Percentiles rank a stretch among this genome's conserved stretches.
phyloP scores from a whole-genome alignment of 2,113 vertebrate species.

The Poeciliopsis prolifica region DNA sequence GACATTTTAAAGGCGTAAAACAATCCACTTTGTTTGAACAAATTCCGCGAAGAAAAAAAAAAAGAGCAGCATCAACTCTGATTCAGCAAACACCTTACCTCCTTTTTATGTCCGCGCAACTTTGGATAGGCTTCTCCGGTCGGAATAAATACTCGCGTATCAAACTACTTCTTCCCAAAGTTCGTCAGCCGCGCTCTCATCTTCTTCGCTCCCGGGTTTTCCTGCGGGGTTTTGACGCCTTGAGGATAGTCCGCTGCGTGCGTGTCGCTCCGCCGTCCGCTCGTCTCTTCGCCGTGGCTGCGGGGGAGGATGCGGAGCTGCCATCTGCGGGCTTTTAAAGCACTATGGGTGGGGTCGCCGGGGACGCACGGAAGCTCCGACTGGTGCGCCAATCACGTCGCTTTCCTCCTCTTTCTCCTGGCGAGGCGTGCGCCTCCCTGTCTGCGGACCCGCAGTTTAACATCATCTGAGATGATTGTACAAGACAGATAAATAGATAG shows the following conservation, averaged over 20 bases:
- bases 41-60: neutral
- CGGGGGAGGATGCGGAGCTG: conserved; percentile 77
- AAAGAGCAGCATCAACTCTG: neutral
- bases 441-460: conserved; percentile 5
- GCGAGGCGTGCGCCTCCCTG: neutral
- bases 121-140: neutral
- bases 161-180: neutral
- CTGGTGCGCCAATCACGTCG: conserved; percentile 86
- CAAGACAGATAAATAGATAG: neutral
- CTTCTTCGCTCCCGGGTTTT: neutral
- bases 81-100: neutral
- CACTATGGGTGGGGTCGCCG: conserved; percentile 81
- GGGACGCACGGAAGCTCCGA: conserved; percentile 80
- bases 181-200: neutral
- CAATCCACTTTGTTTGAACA: neutral
- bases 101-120: neutral
- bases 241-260: conserved; percentile 20
- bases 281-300: conserved; percentile 31
- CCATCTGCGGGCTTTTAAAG: conserved; percentile 94
- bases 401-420: conserved; percentile 1
- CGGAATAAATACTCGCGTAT: neutral
- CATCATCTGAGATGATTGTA: neutral
- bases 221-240: conserved; percentile 16
- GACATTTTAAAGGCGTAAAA: neutral
- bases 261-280: conserved; percentile 18